These are phyloP conservation scores for Stegostoma tigrinum DNA, from an alignment of 2,113 vertebrate species.

Conservation along the genomic window DNA sequence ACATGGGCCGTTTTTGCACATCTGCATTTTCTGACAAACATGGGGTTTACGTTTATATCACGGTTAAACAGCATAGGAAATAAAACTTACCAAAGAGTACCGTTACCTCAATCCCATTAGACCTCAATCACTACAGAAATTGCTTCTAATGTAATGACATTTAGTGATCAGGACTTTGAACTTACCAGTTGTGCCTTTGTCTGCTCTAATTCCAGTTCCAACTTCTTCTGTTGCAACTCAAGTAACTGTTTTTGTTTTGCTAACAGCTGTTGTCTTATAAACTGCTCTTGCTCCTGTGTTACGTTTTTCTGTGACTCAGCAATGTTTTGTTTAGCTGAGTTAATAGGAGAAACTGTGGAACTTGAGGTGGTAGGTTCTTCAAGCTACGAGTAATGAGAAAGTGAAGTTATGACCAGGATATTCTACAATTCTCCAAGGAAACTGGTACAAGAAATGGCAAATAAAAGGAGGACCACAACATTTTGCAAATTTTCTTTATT, in stretches of 20 bases:
- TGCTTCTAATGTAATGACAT: not conserved
- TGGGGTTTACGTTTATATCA: not conserved
- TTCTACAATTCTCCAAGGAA: conserved; percentile 28
- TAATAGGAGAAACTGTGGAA: conserved; percentile 55
- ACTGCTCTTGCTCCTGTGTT: conserved; percentile 76
- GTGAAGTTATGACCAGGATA: conserved; percentile 22
- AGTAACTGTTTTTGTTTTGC: conserved; percentile 96
- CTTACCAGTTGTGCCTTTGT: conserved; percentile 96
- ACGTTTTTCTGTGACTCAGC: conserved; percentile 73
- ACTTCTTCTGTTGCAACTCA: conserved; percentile 98
- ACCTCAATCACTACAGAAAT: not conserved
- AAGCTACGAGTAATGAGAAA: conserved; percentile 60
- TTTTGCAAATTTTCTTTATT: conserved; percentile 36
- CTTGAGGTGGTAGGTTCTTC: conserved; percentile 71
- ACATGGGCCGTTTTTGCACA: too few relatives aligned
- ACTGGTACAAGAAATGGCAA: conserved; percentile 1
- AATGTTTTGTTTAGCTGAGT: conserved; percentile 54
- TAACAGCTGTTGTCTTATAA: conserved; percentile 90
- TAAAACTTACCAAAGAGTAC: not conserved
- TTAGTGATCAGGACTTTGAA: conserved; percentile 36
- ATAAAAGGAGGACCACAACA: conserved; percentile 32
- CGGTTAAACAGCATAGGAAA: not conserved
- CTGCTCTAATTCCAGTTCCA: conserved; percentile 95
- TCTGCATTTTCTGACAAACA: too few relatives aligned
- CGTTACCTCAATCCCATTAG: not conserved